A percentile compares a stretch with the other conserved stretches of the same genome.
Evolutionary conservation across 2,113 vertebrate genomes (phyloP).

Genomic region (Hydropotes inermis): DNA sequence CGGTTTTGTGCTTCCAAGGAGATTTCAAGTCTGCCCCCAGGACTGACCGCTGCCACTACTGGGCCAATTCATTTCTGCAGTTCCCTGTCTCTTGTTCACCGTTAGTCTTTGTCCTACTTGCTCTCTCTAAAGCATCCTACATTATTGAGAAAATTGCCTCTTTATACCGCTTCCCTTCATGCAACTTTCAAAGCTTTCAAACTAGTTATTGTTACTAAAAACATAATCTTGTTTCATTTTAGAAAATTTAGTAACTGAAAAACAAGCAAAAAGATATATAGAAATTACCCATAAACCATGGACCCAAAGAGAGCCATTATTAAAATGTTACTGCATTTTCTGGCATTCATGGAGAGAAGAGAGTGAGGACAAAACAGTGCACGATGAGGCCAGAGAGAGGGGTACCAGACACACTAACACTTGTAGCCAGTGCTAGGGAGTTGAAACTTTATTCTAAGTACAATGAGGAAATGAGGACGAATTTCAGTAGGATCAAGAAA

Average conservation of each 20-base stretch:
- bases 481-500: neutral
- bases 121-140: neutral
- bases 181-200: neutral
- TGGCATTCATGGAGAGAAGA: neutral
- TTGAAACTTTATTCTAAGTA: neutral
- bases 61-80: neutral
- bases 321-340: neutral
- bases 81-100: neutral
- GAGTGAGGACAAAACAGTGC: neutral
- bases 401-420: too few species aligned
- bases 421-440: neutral
- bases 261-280: neutral
- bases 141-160: neutral
- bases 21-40: neutral
- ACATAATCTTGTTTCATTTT: neutral
- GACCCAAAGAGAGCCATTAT: neutral
- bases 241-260: conserved; percentile 22
- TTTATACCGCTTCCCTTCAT: neutral
- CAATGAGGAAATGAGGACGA: neutral
- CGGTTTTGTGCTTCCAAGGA: neutral
- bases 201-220: neutral
- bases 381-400: neutral
- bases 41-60: neutral
- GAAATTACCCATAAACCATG: neutral
- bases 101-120: neutral